Evolutionary conservation across 2,113 vertebrate species (phyloP).

Genomic region (Macquaria australasica): DNA sequence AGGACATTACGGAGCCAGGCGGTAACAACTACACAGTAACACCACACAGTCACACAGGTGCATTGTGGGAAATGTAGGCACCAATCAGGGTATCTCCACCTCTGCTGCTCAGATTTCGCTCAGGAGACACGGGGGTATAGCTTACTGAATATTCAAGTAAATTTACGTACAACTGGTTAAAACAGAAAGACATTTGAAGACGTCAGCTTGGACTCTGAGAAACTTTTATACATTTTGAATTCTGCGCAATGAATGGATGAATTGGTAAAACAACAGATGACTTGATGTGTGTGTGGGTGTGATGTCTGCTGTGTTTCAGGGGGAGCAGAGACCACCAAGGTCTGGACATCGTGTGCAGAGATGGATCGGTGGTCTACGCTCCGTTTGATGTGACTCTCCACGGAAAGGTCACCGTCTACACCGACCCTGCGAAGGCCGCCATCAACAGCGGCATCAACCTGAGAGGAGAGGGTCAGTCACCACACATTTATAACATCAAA

Average conservation of each 20-base stretch:
- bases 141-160: too few relatives aligned
- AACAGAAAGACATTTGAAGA: too few relatives aligned
- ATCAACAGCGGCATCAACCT: constrained; percentile 65
- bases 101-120: background rate
- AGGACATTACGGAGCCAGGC: constrained; percentile 50
- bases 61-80: background rate
- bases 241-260: too few relatives aligned
- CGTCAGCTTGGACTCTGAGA: too few relatives aligned
- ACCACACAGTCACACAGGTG: background rate
- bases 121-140: too few relatives aligned
- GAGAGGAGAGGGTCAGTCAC: constrained; percentile 44
- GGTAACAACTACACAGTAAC: constrained; percentile 30
- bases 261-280: too few relatives aligned
- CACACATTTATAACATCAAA: background rate
- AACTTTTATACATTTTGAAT: too few relatives aligned
- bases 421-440: background rate
- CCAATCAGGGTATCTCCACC: background rate
- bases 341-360: constrained; percentile 56
- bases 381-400: constrained; percentile 58
- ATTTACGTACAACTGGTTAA: too few relatives aligned
- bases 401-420: constrained; percentile 37
- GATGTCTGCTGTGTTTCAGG: constrained; percentile 32
- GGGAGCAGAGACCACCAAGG: background rate
- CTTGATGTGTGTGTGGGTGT: background rate
- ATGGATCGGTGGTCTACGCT: constrained; percentile 1